Percentiles rank a stretch among this genome's conserved stretches.
Conservation (phyloP, 2,888 invertebrate genomes). For the Sminthurinus aureus region DNA sequence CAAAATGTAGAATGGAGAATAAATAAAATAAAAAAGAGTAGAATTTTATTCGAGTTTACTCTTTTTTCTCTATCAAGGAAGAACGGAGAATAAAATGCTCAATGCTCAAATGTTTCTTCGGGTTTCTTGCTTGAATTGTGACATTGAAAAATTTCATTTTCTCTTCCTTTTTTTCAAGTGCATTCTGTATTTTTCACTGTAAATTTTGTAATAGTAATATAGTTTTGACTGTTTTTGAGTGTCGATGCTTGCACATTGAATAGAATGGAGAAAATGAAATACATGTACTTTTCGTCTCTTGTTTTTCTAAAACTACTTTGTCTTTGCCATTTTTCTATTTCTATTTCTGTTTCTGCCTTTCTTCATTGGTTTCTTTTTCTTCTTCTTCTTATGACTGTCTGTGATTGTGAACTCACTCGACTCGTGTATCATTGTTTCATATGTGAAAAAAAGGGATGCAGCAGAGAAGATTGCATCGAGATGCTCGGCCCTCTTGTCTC, state of each 20-base stretch:
- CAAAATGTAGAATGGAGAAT: too few species aligned
- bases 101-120: not conserved
- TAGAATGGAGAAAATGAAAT: not conserved
- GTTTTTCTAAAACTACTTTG: not conserved
- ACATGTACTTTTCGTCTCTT: not conserved
- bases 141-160: too few species aligned
- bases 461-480: conserved; percentile 57
- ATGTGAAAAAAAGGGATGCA: conserved; percentile 34
- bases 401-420: not conserved
- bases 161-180: too few species aligned
- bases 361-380: not conserved
- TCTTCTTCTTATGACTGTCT: conserved; percentile 1
- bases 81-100: not conserved
- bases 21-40: too few species aligned
- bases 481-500: conserved; percentile 58
- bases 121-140: not conserved
- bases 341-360: not conserved
- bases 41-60: too few species aligned
- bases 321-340: not conserved
- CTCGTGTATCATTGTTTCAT: not conserved
- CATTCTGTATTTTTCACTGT: not conserved
- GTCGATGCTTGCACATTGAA: too few species aligned
- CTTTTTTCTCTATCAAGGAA: not conserved
- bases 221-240: not conserved
- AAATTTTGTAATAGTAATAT: not conserved